Evolutionary conservation across 1,140 invertebrate species (phyloP).

Genomic region (Popillia japonica): DNA sequence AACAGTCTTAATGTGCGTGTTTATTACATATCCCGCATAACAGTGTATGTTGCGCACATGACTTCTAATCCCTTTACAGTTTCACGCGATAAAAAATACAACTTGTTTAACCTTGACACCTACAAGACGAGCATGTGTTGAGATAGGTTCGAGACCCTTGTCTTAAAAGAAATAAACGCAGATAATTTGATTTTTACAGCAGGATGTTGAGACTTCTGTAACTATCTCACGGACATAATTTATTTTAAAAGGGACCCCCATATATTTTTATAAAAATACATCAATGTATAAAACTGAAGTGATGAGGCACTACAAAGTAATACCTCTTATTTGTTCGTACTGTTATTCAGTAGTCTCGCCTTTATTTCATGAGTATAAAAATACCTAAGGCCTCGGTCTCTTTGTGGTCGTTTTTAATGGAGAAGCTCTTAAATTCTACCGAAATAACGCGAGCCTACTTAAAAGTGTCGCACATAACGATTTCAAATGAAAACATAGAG

Average conservation of each 20-base stretch:
- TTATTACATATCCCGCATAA: no score
- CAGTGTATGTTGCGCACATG: no score
- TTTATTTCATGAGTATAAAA: constrained; percentile 1
- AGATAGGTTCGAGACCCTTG: not conserved
- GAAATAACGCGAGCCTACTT: not conserved
- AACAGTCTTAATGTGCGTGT: no score
- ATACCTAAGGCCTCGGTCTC: not conserved
- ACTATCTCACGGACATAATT: not conserved
- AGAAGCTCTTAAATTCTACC: constrained; percentile 6
- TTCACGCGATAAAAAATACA: not conserved
- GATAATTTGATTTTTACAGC: constrained; percentile 6
- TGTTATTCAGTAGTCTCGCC: not conserved
- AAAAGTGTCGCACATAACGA: not conserved
- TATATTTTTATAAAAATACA: not conserved
- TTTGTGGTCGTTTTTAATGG: constrained; percentile 5
- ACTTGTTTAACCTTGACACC: constrained; percentile 5
- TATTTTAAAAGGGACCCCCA: not conserved
- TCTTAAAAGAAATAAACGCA: not conserved
- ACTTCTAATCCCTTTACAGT: constrained; percentile 2
- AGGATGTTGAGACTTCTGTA: not conserved
- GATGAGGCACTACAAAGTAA: not conserved
- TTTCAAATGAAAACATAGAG: not conserved
- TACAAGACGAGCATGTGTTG: not conserved
- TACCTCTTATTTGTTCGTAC: not conserved
- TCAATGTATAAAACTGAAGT: not conserved